phyloP scores from a whole-genome alignment of 2,888 invertebrate genomes.

The Xylocampa areola region DNA sequence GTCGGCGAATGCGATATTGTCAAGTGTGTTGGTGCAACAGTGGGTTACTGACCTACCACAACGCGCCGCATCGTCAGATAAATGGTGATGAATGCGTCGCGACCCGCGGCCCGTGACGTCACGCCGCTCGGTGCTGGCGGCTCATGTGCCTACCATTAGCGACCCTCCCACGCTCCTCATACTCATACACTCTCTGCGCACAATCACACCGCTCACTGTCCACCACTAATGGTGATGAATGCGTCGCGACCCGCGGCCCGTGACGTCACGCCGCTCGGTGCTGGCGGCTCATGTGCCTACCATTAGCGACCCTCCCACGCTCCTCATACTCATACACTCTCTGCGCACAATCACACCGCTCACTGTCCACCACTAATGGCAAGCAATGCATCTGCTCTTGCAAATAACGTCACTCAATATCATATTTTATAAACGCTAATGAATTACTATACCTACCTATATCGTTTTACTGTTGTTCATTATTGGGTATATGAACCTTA shows the following conservation, averaged over 20 bases:
- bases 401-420: too few relatives aligned
- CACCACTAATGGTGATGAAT: not conserved
- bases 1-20: not conserved
- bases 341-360: not conserved
- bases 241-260: slow-evolving; percentile 2
- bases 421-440: too few relatives aligned
- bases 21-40: not conserved
- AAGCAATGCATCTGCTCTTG: slow-evolving; percentile 1
- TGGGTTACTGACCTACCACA: slow-evolving; percentile 42
- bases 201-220: not conserved
- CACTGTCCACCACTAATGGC: not conserved
- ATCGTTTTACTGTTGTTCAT: too few relatives aligned
- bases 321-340: not conserved
- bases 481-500: too few relatives aligned
- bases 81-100: slow-evolving; percentile 1
- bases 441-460: too few relatives aligned
- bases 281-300: not conserved
- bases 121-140: not conserved
- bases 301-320: not conserved
- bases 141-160: not conserved
- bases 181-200: not conserved
- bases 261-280: slow-evolving; percentile 8
- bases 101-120: slow-evolving; percentile 14
- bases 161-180: not conserved
- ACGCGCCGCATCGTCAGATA: slow-evolving; percentile 19